phyloP scores from a whole-genome alignment of 1,140 invertebrate species.

The Copidosoma floridanum region DNA sequence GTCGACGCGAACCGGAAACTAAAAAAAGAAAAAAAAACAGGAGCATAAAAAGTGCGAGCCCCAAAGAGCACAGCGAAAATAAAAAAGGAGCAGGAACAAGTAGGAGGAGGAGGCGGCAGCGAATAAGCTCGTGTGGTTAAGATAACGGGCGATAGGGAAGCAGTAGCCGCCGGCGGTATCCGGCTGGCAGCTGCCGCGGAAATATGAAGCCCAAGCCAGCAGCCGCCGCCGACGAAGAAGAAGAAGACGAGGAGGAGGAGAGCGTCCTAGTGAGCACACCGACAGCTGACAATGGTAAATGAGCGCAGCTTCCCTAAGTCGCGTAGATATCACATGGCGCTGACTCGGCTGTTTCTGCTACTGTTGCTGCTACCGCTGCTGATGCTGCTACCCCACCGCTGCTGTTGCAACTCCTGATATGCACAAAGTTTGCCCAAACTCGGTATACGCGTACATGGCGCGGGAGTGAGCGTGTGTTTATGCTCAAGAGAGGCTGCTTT shows the following conservation, averaged over 20 bases:
- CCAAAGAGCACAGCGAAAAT: no score
- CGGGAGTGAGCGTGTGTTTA: no score
- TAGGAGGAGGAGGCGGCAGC: neutral
- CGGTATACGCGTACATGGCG: no score
- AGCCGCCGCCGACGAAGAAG: constrained; percentile 10
- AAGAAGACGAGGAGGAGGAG: neutral
- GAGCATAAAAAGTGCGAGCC: neutral
- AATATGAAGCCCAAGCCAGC: neutral
- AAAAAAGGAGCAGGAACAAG: neutral
- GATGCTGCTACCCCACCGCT: no score
- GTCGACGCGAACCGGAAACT: no score
- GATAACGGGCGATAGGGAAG: constrained; percentile 22
- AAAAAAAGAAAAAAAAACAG: neutral
- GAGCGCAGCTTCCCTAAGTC: no score
- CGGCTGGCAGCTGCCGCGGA: constrained; percentile 2
- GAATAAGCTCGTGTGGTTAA: constrained; percentile 3
- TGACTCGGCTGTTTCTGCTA: no score
- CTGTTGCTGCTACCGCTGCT: no score
- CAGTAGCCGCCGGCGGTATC: constrained; percentile 7
- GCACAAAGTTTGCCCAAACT: no score
- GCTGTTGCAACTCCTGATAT: no score
- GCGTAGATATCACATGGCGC: no score
- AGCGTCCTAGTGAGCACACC: neutral
- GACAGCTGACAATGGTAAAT: neutral
- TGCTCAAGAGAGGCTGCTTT: no score